These are phyloP conservation scores for Stenopsyche tienmushanensis DNA, from an alignment of 1,140 invertebrate species.

Conservation along the genomic window DNA sequence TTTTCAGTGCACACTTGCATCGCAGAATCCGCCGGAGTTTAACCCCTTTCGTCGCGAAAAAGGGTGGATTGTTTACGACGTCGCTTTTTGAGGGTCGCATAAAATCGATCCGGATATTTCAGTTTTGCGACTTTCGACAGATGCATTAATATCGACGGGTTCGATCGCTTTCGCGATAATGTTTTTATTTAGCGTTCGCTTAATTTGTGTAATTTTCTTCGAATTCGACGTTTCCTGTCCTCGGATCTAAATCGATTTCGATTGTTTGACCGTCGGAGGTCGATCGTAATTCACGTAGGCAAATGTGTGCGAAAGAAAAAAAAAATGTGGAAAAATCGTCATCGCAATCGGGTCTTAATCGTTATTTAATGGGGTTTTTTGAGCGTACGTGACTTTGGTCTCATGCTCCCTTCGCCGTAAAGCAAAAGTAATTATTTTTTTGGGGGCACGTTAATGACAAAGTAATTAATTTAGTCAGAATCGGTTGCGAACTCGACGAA, in stretches of 20 bases:
- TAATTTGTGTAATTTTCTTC: background rate
- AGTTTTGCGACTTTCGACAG: too few species aligned
- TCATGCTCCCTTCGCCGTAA: conserved; percentile 6
- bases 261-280: background rate
- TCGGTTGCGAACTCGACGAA: background rate
- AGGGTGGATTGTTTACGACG: conserved; percentile 22
- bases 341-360: too few species aligned
- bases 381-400: conserved; percentile 25
- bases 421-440: conserved; percentile 24
- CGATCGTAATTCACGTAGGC: background rate
- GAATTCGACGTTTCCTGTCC: background rate
- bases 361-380: conserved; percentile 30
- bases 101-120: too few species aligned
- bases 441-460: background rate
- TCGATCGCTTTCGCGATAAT: too few species aligned
- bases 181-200: too few species aligned
- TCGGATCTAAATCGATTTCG: background rate
- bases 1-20: too few species aligned
- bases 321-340: background rate
- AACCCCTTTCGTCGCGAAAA: conserved; percentile 22
- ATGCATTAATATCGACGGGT: too few species aligned
- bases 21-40: too few species aligned
- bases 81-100: too few species aligned
- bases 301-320: background rate
- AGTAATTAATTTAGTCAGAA: background rate